These are phyloP conservation scores for Pterobdella sp. DNA, from an alignment of 2,888 invertebrate species.

Conservation along the genomic window DNA sequence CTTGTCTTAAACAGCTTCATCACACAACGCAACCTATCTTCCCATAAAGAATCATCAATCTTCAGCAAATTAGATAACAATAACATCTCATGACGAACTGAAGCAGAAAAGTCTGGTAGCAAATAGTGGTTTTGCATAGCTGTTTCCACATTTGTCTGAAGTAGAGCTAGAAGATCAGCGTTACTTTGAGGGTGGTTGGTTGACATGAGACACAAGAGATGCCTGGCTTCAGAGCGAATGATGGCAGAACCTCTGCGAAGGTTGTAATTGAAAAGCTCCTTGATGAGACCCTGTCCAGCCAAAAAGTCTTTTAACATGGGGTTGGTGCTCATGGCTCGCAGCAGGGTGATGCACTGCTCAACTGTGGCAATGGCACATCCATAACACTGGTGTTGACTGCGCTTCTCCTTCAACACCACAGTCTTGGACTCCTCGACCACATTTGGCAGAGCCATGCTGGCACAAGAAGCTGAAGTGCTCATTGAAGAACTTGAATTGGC, in stretches of 20 bases:
- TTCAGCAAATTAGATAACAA: conserved; percentile 77
- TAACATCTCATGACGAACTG: conserved; percentile 80
- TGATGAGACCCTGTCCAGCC: conserved; percentile 64
- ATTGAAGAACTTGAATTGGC: conserved; percentile 36
- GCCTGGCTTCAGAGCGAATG: conserved; percentile 74
- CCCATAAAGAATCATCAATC: conserved; percentile 91
- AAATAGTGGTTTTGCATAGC: conserved; percentile 58
- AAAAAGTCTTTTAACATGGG: conserved; percentile 45
- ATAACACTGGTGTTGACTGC: conserved; percentile 50
- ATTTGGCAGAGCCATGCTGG: conserved; percentile 8
- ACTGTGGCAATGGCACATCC: conserved; percentile 73
- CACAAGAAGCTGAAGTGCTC: conserved; percentile 28
- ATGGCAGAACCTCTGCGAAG: conserved; percentile 67
- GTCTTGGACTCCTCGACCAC: neutral
- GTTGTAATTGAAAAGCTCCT: conserved; percentile 81
- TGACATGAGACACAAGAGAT: conserved; percentile 77
- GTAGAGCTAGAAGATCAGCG: conserved; percentile 70
- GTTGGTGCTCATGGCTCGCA: conserved; percentile 72
- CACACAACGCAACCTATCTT: conserved; percentile 70
- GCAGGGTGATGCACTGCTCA: conserved; percentile 81
- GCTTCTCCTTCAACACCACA: conserved; percentile 4
- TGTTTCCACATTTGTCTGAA: conserved; percentile 66
- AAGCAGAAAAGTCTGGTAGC: conserved; percentile 62
- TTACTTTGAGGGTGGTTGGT: conserved; percentile 75
- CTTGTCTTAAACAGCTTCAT: conserved; percentile 77